Evolutionary conservation across 1,140 invertebrate species (phyloP), one percentile per base, ranked within the genome.

Genomic region (Heliothis subflexa): DNA sequence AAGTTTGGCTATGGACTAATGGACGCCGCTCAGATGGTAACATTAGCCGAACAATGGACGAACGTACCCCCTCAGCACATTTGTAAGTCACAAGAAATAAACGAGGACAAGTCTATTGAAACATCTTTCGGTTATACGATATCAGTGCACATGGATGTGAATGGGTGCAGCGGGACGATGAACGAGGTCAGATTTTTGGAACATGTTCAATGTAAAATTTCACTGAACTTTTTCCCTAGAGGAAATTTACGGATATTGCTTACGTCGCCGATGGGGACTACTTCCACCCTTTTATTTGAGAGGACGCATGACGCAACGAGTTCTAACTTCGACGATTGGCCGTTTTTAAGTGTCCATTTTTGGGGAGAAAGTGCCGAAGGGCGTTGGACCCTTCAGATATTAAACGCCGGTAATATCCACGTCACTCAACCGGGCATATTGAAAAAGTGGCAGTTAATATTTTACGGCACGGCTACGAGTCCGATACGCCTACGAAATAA

Each of bases 1-100:
- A 98, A 99, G 93, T 99, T 99, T 91, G 99, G 99, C 12, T 99
- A 99, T 90, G 99, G 99, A 4, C 92, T 99, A 55, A 99, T 99
- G 98, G 98, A 99, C 94, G 99, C 98, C 0, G 97, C 97, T 14
- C 97, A 96, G 14, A 97, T 99, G 97, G 98, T 99, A 2, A 96
- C 96, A 18, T 94, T 99, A 78, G 98, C 99, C 2, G 97, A 98
- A 89, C 96, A 97, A 85, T 99, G 99, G 99, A 97, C 96, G n/a
- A 97, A 96, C 50, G 98, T 99, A 25, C 99, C 99, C 1, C 97
- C 98, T 18, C 98, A 99, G 91, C 98, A 98, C 88, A 98, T 99
- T 85, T 99, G 99, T 95, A 98, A 98, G 93, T 98, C 97, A 61
- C 97, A 97, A 85, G 97, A 98, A 95, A 97, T 98, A 85, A 96